A percentile compares a stretch with the other conserved stretches of the same genome.
Evolutionary conservation across 2,113 vertebrate genomes (phyloP).

Genomic region (Brienomyrus longianalis): DNA sequence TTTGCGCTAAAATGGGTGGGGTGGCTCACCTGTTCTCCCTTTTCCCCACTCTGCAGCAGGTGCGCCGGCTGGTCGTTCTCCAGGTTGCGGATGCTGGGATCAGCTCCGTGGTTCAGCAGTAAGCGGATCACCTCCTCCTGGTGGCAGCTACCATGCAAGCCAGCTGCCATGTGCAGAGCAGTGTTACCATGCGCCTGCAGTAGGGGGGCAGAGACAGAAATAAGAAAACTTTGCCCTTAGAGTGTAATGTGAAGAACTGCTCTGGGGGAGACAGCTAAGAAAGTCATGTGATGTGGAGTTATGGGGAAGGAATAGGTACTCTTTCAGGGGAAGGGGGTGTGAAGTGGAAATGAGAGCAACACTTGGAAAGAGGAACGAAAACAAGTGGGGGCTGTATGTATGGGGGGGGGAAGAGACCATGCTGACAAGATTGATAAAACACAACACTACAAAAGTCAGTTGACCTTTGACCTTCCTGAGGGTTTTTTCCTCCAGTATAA

Average conservation of each 20-base stretch:
- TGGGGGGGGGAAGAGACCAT: not conserved
- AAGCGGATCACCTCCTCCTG: constrained; percentile 71
- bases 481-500: not conserved
- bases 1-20: not conserved
- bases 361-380: not conserved
- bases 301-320: not conserved
- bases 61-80: constrained; percentile 82
- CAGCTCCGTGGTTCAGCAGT: constrained; percentile 68
- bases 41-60: constrained; percentile 69
- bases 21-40: constrained; percentile 66
- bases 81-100: constrained; percentile 79
- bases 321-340: not conserved
- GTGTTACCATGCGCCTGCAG: constrained; percentile 83
- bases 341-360: not conserved
- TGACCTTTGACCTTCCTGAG: not conserved
- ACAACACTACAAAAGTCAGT: not conserved
- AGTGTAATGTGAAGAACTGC: not conserved
- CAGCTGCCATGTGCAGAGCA: constrained; percentile 83
- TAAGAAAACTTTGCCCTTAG: not conserved
- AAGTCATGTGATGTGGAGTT: not conserved
- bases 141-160: constrained; percentile 64
- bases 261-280: not conserved
- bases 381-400: not conserved
- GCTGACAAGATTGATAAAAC: not conserved
- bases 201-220: not conserved